A percentile compares a stretch with the other conserved stretches of the same genome.
Conservation (phyloP, 2,113 vertebrate species). For the Phyllostomus hastatus region DNA sequence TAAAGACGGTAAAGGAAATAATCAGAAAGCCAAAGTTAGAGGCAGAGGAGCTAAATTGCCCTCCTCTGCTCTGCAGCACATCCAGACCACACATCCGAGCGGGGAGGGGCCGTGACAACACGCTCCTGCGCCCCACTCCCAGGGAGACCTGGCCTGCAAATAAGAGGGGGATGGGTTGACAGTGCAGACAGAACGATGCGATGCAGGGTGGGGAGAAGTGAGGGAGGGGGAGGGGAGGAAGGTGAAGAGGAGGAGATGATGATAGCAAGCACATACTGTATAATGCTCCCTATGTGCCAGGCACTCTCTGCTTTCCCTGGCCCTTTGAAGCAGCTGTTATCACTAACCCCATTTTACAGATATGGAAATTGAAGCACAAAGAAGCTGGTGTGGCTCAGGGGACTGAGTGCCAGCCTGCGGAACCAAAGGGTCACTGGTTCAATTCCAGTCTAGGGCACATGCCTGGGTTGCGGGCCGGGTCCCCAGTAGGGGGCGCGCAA, state of each 20-base stretch:
- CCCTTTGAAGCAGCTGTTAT: neutral
- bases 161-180: fast-evolving
- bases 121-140: fast-evolving
- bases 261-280: fast-evolving
- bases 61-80: neutral
- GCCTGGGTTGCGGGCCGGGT: too few species aligned
- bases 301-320: neutral
- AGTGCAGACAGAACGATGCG: neutral
- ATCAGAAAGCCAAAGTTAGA: neutral
- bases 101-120: fast-evolving
- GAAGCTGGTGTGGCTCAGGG: too few species aligned
- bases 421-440: too few species aligned
- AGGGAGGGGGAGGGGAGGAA: fast-evolving
- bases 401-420: too few species aligned
- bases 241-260: fast-evolving
- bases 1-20: neutral
- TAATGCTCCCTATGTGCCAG: fast-evolving
- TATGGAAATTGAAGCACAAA: neutral
- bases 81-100: neutral
- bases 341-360: neutral
- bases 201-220: fast-evolving
- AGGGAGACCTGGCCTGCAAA: neutral
- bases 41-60: neutral
- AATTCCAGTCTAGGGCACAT: too few species aligned
- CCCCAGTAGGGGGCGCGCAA: too few species aligned